Evolutionary conservation across 2,888 invertebrate species (phyloP).

Genomic region (Polydrusus cervinus): DNA sequence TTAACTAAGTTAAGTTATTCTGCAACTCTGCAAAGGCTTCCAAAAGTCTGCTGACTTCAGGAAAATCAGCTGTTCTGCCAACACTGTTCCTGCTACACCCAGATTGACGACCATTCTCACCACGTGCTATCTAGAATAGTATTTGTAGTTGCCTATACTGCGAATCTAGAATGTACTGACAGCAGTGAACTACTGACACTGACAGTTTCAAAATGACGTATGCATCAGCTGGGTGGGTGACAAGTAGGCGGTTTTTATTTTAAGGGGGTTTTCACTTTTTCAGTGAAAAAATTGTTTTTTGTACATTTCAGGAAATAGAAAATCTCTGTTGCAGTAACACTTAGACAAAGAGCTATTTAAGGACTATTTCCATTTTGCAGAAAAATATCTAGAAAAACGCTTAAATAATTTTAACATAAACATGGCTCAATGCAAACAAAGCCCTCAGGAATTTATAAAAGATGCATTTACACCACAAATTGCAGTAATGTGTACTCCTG

Average conservation of each 20-base stretch:
- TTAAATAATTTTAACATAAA: slow-evolving; percentile 28
- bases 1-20: too few relatives aligned
- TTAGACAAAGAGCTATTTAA: not conserved
- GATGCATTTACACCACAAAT: slow-evolving; percentile 92
- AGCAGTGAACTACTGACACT: too few relatives aligned
- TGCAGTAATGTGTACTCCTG: slow-evolving; percentile 87
- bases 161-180: not conserved
- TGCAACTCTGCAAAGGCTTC: too few relatives aligned
- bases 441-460: slow-evolving; percentile 90
- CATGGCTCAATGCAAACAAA: slow-evolving; percentile 79
- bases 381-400: not conserved
- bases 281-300: slow-evolving; percentile 1
- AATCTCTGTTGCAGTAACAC: too few relatives aligned
- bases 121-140: not conserved
- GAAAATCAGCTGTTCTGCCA: not conserved
- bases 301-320: not conserved
- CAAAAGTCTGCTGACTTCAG: too few relatives aligned
- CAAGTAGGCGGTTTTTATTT: too few relatives aligned
- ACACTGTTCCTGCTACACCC: not conserved
- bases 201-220: not conserved
- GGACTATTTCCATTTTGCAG: not conserved
- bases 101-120: too few relatives aligned
- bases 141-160: slow-evolving; percentile 17
- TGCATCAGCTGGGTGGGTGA: slow-evolving; percentile 34
- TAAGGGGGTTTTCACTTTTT: slow-evolving; percentile 38